These are phyloP conservation scores for Anthoscopus minutus DNA, from an alignment of 2,113 vertebrate genomes.

Conservation along the genomic window DNA sequence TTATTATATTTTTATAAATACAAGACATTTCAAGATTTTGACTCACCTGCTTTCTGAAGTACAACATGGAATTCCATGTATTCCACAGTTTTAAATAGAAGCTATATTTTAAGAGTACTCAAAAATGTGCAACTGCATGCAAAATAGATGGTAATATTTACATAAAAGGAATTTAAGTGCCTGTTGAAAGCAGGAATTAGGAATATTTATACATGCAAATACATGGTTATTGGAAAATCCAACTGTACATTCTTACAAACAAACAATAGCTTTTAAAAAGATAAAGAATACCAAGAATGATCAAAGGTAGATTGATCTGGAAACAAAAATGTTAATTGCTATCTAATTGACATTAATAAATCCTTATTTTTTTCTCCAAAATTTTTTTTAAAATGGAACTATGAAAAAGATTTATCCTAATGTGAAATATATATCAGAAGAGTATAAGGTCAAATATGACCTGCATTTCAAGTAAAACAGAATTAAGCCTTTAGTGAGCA, in stretches of 20 bases:
- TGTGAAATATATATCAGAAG: background rate
- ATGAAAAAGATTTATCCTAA: background rate
- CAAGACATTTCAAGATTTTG: background rate
- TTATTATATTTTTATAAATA: background rate
- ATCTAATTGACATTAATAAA: background rate
- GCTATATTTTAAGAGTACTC: background rate
- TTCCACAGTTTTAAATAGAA: background rate
- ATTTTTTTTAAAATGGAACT: background rate
- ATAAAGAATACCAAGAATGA: background rate
- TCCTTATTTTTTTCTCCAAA: background rate
- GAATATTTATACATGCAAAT: background rate
- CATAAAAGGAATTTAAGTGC: background rate
- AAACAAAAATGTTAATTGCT: background rate
- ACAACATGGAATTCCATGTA: background rate
- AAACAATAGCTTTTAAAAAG: background rate
- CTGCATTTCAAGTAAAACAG: background rate
- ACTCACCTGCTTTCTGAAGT: background rate
- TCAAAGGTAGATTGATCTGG: background rate
- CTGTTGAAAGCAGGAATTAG: background rate
- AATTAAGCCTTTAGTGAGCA: background rate
- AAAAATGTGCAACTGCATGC: background rate
- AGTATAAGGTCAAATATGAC: background rate
- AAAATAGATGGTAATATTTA: background rate
- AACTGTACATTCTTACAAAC: background rate
- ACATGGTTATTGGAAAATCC: background rate